Evolutionary conservation across 2,797 vertebrate genomes (phyloP), one percentile per base, ranked within the genome.

Genomic region (Chelidonichthys spinosus): DNA sequence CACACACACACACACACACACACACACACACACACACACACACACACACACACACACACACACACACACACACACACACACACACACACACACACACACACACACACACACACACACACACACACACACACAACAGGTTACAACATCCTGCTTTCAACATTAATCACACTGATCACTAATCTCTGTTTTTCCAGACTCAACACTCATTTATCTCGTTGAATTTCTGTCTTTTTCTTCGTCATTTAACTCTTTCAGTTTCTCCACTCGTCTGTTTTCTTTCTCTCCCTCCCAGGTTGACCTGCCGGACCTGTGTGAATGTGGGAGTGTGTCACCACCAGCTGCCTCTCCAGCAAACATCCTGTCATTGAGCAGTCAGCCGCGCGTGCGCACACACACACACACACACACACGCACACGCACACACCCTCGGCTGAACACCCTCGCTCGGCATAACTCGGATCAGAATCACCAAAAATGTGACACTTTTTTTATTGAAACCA

Each of bases 301-400:
- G 77, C 79, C 79, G 83, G 81, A 76, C 83, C 81, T 76, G 68
- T 63, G 60, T 36, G 76, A 3, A 25, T 52, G 35, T 4, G 54
- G 53, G 18, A 11, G 47, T 32, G 37, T 42, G 59, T 69, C 68
- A 54, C 36, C 68, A 74, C 55, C 33, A 82, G 66, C 58, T 32
- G 56, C 63, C 62, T 81, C 82, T 73, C 52, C 36, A 36, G 67
- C 86, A 89, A 92, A 93, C 85, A 87, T 79, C 78, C 63, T 58
- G 81, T 62, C 62, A 55, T 62, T 46, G 61, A 70, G 54, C 55
- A 35, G 82, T 82, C 42, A 47, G 63, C 69, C 76, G 17, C 5
- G n/a, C n/a, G n/a, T n/a, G n/a, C n/a, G 11, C 53, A 8, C 50
- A 44, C 25, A 40, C 54, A 40, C 43, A 37, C 18, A 37, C 58